These are phyloP conservation scores for Netelia fuscicornis DNA, from an alignment of 2,888 invertebrate species.

Conservation along the genomic window DNA sequence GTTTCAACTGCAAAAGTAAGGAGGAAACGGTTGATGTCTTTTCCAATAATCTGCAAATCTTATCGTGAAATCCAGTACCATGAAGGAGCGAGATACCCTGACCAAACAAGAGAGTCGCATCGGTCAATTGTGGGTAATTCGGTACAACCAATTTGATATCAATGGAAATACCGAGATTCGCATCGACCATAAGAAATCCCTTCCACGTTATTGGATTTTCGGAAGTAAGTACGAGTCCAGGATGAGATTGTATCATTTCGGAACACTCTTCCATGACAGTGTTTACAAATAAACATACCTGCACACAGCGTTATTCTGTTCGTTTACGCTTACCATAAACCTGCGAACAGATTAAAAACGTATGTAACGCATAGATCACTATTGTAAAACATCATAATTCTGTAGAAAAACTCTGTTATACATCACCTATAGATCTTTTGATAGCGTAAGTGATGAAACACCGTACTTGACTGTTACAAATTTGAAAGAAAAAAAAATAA, in stretches of 20 bases:
- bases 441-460: too few species aligned
- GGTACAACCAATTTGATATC: slow-evolving; percentile 78
- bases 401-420: too few species aligned
- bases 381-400: too few species aligned
- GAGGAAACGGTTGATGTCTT: slow-evolving; percentile 74
- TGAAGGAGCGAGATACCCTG: slow-evolving; percentile 73
- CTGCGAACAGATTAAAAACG: too few species aligned
- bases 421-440: too few species aligned
- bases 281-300: slow-evolving; percentile 13
- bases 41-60: slow-evolving; percentile 70
- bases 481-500: not conserved
- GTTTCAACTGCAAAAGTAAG: slow-evolving; percentile 78
- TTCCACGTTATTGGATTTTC: slow-evolving; percentile 78
- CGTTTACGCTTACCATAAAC: too few species aligned
- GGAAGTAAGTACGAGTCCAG: slow-evolving; percentile 78
- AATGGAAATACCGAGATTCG: slow-evolving; percentile 70
- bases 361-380: too few species aligned
- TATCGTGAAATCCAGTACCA: slow-evolving; percentile 70
- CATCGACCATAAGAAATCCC: slow-evolving; percentile 77
- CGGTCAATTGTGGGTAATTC: slow-evolving; percentile 78
- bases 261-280: slow-evolving; percentile 72
- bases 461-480: not conserved
- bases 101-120: slow-evolving; percentile 76
- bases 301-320: not conserved
- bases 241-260: slow-evolving; percentile 77